Conservation (phyloP, 2,797 vertebrate species). For the Lithobates sylvaticus region DNA sequence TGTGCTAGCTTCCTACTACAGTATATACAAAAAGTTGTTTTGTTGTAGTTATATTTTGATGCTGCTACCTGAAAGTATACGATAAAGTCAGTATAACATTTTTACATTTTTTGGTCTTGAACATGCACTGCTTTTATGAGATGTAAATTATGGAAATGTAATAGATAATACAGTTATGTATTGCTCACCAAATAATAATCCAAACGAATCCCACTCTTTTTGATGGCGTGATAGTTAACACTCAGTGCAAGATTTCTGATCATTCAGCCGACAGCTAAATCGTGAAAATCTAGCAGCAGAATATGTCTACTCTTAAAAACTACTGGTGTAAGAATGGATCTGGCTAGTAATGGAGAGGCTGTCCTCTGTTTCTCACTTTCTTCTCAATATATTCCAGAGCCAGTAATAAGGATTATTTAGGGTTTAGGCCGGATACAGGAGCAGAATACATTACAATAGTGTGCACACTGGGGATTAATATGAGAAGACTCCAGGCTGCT, state of each 20-base stretch:
- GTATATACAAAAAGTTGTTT: too few relatives aligned
- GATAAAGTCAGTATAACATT: too few relatives aligned
- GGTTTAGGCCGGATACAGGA: slow-evolving; percentile 61
- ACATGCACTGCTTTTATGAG: too few relatives aligned
- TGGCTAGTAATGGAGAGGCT: slow-evolving; percentile 14
- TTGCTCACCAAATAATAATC: neutral
- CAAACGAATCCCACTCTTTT: neutral
- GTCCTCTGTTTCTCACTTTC: slow-evolving; percentile 54
- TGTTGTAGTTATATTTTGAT: too few relatives aligned
- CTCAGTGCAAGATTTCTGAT: neutral
- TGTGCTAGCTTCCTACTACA: too few relatives aligned
- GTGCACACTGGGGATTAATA: slow-evolving; percentile 59
- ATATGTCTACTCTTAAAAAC: slow-evolving; percentile 8
- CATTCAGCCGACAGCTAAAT: neutral
- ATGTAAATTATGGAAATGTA: too few relatives aligned
- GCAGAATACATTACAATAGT: slow-evolving; percentile 61
- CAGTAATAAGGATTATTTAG: slow-evolving; percentile 63
- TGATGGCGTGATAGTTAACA: neutral
- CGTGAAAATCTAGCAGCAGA: slow-evolving; percentile 30
- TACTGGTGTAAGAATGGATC: slow-evolving; percentile 28
- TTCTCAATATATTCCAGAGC: slow-evolving; percentile 61
- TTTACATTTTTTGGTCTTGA: too few relatives aligned
- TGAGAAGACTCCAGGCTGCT: slow-evolving; percentile 59
- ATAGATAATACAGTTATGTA: neutral
- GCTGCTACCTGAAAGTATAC: too few relatives aligned